Base-by-base conservation (phyloP, 2,888 invertebrate genomes). In the Microdon myrmicae region DNA sequence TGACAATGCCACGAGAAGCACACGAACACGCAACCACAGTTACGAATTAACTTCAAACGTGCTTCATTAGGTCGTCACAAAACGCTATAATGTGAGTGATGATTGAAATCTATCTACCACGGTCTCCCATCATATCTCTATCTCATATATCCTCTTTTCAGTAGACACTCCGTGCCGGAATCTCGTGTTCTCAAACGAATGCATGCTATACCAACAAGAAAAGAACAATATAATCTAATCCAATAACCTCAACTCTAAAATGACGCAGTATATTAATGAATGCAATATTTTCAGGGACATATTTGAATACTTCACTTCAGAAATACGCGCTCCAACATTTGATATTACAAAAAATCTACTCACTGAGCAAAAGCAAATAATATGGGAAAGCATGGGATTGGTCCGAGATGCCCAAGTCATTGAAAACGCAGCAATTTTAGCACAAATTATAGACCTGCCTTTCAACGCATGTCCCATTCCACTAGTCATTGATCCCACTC, bases 401-500 rank as follows among this genome's bases (percentile, higher is more conserved):
- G 74, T 75, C 0, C 70, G 77, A 0, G 81, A 80, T 69, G 75
- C 75, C 3, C 80, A 80, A 68, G 76, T 78, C 7, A 75, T 79
- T 28, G 79, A 80, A 64, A 79, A 80, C 64, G 80, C 80, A 1
- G 76, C 78, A 0, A 48, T 80, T 19, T 48, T 80, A 2, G 69
- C 73, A 0, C 74, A 79, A 69, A 75, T 79, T 68, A 64, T 80
- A 0, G 60, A 73, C 0, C 53, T 79, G 17, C 76, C 80, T 8
- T 80, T 72, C 47, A 74, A 73, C 9, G 64, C 73, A 2, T 72
- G 71, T 19, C 17, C 83, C 87, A 69, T 88, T 1, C 92, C 96
- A 0, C 83, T 96, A 44, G 82, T 98, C 28, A 83, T 98, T 31
- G 98, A 99, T 80, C 94, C 98, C 0, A 91, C 94, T 1, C 89